Percentiles rank a stretch among this genome's conserved stretches.
Conservation (phyloP, 2,113 vertebrate genomes). For the Guaruba guarouba region DNA sequence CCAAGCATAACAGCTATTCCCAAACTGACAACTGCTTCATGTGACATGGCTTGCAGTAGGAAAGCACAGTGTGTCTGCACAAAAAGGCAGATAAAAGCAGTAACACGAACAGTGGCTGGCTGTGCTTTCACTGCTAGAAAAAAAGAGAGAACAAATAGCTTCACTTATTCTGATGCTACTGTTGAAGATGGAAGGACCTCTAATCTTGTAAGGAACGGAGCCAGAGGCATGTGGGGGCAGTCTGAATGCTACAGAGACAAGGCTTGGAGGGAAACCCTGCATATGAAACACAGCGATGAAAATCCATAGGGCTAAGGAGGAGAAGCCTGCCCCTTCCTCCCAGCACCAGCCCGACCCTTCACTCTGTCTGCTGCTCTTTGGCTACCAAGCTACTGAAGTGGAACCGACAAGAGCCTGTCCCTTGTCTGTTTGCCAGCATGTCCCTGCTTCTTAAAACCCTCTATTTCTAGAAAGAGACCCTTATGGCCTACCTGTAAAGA, state of each 20-base stretch:
- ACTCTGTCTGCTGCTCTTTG: neutral
- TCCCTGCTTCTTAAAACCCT: neutral
- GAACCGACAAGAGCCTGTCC: accelerated
- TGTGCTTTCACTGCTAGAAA: neutral
- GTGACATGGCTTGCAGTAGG: accelerated
- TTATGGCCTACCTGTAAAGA: neutral
- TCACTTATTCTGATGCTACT: neutral
- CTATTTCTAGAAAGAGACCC: neutral
- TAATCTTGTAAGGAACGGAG: neutral
- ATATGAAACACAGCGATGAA: neutral
- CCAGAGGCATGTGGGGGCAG: neutral
- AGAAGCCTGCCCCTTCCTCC: neutral
- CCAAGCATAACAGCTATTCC: neutral
- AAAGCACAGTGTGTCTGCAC: neutral
- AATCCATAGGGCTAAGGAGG: neutral
- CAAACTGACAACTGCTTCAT: neutral
- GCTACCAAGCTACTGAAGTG: neutral
- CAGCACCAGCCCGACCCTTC: neutral
- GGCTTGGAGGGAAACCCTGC: neutral
- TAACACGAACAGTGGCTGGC: neutral
- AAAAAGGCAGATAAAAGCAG: neutral
- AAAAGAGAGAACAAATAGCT: constrained; percentile 27
- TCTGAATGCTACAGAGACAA: neutral
- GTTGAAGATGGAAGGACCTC: neutral
- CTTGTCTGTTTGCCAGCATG: neutral